Evolutionary conservation across 2,888 invertebrate species (phyloP), one percentile per base, ranked within the genome.

Genomic region (Eristalis intricaria): DNA sequence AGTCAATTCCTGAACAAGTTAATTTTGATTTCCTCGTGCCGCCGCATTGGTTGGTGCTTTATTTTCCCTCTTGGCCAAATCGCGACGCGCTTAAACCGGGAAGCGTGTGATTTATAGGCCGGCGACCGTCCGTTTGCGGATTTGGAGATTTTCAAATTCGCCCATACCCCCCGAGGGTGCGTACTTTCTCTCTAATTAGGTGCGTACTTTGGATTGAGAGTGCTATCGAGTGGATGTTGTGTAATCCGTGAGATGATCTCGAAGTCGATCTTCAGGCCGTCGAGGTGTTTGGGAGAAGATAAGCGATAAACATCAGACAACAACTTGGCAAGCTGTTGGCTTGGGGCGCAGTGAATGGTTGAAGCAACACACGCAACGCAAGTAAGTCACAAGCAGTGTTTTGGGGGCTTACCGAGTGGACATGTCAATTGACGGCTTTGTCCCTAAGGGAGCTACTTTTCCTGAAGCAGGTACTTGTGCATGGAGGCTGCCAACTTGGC

Each of bases 1-100:
- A 86, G 86, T 86, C 86, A 83, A 68, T 63, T 68, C 75, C 60
- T 10, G 75, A 86, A 86, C 86, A 83, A 83, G 83, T 86, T 86
- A 78, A 86, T 86, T 86, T 71, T 75, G 74, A 83, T 43, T 76
- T 77, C 13, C 60, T 15, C 26, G 26, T 60, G 26, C 15, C 23
- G 23, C 8, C 11, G 22, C 7, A 60, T 11, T 23, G n/a, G 43
- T n/a, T 7, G 50, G 19, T 13, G 19, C 43, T 76, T 64, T 79
- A 32, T 75, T 76, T 69, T 22, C 15, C 19, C 71, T 61, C 0
- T 40, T 65, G 11, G 0, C 5, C 15, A 63, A 26, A 13, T 19
- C n/a, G 19, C 3, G 64, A 29, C 56, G 19, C 40, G 29, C 7
- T 69, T 69, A 5, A 5, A 4, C 26, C 26, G 60, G 26, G 60